Percentiles rank a stretch among this genome's conserved stretches.
Conservation (phyloP, 2,888 invertebrate species). For the Phaonia tiefii region DNA sequence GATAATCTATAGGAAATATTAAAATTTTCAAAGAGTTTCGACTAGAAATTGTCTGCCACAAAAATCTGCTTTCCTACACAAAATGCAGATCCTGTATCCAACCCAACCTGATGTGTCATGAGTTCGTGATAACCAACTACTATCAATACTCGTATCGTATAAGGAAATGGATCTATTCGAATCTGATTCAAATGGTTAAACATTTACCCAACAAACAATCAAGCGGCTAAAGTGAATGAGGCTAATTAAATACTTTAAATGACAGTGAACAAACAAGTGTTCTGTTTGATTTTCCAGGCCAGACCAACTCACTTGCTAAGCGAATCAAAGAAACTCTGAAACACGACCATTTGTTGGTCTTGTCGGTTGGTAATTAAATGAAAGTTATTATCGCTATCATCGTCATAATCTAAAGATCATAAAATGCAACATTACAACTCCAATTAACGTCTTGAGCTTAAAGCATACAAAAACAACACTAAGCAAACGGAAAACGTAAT, state of each 20-base stretch:
- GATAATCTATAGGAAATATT: too few species aligned
- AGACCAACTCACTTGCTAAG: neutral
- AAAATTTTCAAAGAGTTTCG: too few species aligned
- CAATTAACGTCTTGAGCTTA: too few species aligned
- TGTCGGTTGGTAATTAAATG: constrained; percentile 52
- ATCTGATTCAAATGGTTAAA: constrained; percentile 9
- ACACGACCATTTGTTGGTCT: neutral
- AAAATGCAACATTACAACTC: constrained; percentile 29
- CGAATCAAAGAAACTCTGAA: neutral
- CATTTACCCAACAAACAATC: constrained; percentile 12
- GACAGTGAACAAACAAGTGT: constrained; percentile 19
- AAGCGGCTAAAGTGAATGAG: constrained; percentile 15
- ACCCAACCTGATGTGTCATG: too few species aligned
- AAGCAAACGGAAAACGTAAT: neutral
- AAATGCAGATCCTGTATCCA: too few species aligned
- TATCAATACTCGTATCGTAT: neutral
- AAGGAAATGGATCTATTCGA: constrained; percentile 14
- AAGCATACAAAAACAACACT: too few species aligned
- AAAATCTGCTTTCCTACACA: too few species aligned
- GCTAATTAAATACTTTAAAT: constrained; percentile 30
- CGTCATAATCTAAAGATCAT: constrained; percentile 5
- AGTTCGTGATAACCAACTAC: neutral
- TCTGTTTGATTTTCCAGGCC: neutral
- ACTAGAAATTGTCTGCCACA: too few species aligned
- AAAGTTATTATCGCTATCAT: constrained; percentile 63